Base-by-base conservation (phyloP, 2,113 vertebrate species). In the Malurus cyaneus region DNA sequence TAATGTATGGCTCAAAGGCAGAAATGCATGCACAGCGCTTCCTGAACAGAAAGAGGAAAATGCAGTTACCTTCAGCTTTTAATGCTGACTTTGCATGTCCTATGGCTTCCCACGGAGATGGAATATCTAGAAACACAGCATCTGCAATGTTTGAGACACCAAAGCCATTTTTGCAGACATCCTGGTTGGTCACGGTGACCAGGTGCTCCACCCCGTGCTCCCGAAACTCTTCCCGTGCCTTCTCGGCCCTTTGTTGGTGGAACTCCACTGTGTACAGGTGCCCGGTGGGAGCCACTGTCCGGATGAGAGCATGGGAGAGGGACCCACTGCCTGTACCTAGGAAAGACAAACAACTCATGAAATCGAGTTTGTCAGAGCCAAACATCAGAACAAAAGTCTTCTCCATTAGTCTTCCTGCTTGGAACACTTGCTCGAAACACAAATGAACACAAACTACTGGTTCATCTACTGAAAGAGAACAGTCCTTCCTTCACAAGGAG, bases 211-310 rank as follows among this genome's bases (percentile, higher is more conserved):
- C 98, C 0, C 98, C 97, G 50, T 99, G 99, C 96, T 99, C 98
- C 52, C 50, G 93, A 96, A 99, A 99, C 97, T 99, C 99, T 96
- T 99, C 98, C 6, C 71, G 92, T 0, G 98, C 99, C 95, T 98
- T 99, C 96, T 99, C 98, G 0, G 99, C 99, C 14, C 99, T 98
- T 97, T 99, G 99, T 81, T 99, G 98, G 96, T 99, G 99, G 95
- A 99, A 99, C 97, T 99, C 99, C 79, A 99, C 99, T 0, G 99
- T 99, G 97, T 99, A 98, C 29, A 99, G 98, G 97, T 99, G 99
- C 17, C 99, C 99, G 0, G 98, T 98, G 67, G 99, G 99, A 39
- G 99, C 99, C 16, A 99, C 98, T 36, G 98, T 99, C 53, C 99
- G 98, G 91, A 99, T 98, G 93, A 99, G 98, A 79, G 99, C 99